These are phyloP conservation scores for Odiellus spinosus DNA, from an alignment of 2,888 invertebrate genomes.

Conservation along the genomic window DNA sequence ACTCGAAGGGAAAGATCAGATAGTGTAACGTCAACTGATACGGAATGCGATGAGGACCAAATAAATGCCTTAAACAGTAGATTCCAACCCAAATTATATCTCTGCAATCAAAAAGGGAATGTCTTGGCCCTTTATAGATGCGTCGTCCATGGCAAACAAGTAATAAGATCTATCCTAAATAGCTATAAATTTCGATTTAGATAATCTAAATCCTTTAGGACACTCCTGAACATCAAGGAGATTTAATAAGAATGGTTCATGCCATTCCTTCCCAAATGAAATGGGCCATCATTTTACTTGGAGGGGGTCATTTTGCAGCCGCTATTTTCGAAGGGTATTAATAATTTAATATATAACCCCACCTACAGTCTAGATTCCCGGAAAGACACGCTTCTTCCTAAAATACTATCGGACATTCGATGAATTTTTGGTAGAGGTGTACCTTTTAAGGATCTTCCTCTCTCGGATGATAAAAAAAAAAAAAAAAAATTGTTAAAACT, in stretches of 20 bases:
- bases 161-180: too few relatives aligned
- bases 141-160: slow-evolving; percentile 49
- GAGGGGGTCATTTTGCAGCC: slow-evolving; percentile 68
- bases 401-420: too few relatives aligned
- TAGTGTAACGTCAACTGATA: slow-evolving; percentile 1
- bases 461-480: slow-evolving; percentile 7
- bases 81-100: slow-evolving; percentile 47
- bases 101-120: slow-evolving; percentile 47
- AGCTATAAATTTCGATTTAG: too few relatives aligned
- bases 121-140: slow-evolving; percentile 59
- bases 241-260: slow-evolving; percentile 3
- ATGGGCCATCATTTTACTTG: slow-evolving; percentile 60
- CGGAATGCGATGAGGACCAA: slow-evolving; percentile 5
- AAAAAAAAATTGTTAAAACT: slow-evolving; percentile 33
- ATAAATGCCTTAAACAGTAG: not conserved
- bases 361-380: too few relatives aligned
- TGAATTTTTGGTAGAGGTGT: not conserved
- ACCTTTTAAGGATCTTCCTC: not conserved
- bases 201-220: not conserved
- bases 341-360: too few relatives aligned
- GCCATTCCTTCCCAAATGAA: slow-evolving; percentile 34
- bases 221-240: not conserved
- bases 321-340: slow-evolving; percentile 42
- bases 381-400: too few relatives aligned
- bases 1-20: not conserved